Evolutionary conservation across 2,797 vertebrate species (phyloP).

Genomic region (Ataeniobius toweri): DNA sequence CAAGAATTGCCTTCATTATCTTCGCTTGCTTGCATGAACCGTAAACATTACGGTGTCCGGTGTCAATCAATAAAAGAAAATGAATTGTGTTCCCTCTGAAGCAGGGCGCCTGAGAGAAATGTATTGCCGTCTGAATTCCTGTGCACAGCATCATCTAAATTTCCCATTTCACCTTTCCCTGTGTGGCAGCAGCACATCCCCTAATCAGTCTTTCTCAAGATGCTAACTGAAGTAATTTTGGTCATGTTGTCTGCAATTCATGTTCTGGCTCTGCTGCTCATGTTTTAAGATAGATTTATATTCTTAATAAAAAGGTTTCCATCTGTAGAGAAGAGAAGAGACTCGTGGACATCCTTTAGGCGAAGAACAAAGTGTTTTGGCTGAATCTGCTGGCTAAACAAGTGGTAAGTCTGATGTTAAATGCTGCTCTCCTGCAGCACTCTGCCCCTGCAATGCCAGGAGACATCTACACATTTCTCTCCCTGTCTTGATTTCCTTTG

Average conservation of each 20-base stretch:
- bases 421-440: constrained; percentile 28
- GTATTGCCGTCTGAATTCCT: constrained; percentile 39
- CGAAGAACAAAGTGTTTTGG: constrained; percentile 9
- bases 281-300: constrained; percentile 46
- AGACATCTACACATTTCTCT: constrained; percentile 29
- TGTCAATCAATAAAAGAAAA: constrained; percentile 70
- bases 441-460: constrained; percentile 20
- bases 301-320: constrained; percentile 28
- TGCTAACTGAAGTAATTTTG: constrained; percentile 60
- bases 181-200: constrained; percentile 37
- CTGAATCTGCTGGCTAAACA: constrained; percentile 39
- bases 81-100: constrained; percentile 60
- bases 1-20: constrained; percentile 55
- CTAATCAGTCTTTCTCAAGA: constrained; percentile 58
- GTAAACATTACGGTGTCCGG: constrained; percentile 36
- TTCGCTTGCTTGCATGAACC: constrained; percentile 33
- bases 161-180: constrained; percentile 41
- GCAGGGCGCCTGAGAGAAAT: constrained; percentile 47
- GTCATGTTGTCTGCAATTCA: constrained; percentile 52
- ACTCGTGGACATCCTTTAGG: constrained; percentile 12
- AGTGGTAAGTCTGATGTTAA: constrained; percentile 20
- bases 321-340: constrained; percentile 1
- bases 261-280: constrained; percentile 5
- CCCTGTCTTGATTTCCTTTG: constrained; percentile 42
- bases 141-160: constrained; percentile 35